Conservation (phyloP, 1,140 invertebrate species). For the Drusus annulatus region DNA sequence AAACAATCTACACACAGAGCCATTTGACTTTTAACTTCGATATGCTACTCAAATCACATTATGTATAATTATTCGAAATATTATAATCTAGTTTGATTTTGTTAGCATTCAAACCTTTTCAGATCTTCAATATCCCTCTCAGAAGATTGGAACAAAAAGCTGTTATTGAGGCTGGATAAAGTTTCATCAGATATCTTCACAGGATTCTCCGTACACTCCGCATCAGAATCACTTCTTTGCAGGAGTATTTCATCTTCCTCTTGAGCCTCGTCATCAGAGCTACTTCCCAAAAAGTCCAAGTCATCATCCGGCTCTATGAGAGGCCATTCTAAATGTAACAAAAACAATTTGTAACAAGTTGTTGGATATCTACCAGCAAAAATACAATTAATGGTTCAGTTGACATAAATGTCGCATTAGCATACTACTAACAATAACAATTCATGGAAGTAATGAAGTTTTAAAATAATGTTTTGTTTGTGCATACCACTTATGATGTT, state of each 20-base stretch:
- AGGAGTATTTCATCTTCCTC: constrained; percentile 35
- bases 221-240: constrained; percentile 9
- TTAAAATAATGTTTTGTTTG: neutral
- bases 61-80: too few species aligned
- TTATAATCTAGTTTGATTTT: too few species aligned
- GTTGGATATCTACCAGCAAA: too few species aligned
- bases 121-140: constrained; percentile 71
- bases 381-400: too few species aligned
- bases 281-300: constrained; percentile 54
- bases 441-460: neutral
- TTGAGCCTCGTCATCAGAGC: constrained; percentile 53
- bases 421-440: too few species aligned
- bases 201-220: constrained; percentile 35
- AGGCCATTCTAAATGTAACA: constrained; percentile 63
- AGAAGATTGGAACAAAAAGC: constrained; percentile 58
- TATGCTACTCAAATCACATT: too few species aligned
- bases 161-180: constrained; percentile 5
- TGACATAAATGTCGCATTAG: too few species aligned
- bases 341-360: constrained; percentile 3
- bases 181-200: constrained; percentile 19
- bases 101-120: constrained; percentile 63
- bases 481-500: constrained; percentile 66
- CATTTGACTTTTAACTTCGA: too few species aligned
- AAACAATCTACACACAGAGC: too few species aligned
- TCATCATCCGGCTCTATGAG: constrained; percentile 66